phyloP scores from a whole-genome alignment of 2,113 vertebrate genomes.

The Pachypanchax playfairii region DNA sequence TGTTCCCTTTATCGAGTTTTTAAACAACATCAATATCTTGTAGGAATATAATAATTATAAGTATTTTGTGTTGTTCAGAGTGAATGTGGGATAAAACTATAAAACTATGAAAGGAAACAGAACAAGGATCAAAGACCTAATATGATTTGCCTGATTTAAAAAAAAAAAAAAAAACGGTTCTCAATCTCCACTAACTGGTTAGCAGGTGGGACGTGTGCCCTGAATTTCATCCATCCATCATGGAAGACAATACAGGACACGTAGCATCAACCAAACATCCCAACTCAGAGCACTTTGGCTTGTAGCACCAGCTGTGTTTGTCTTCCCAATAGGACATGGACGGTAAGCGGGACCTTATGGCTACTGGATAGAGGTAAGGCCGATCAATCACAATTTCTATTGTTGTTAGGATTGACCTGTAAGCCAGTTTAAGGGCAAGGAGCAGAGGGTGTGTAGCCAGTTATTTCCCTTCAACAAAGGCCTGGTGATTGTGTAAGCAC shows the following conservation, averaged over 20 bases:
- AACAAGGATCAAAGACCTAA: background rate
- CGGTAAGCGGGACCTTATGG: slow-evolving; percentile 59
- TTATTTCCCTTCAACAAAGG: slow-evolving; percentile 32
- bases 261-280: slow-evolving; percentile 40
- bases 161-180: background rate
- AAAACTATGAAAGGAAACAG: background rate
- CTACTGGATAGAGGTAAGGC: slow-evolving; percentile 47
- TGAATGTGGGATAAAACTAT: slow-evolving; percentile 30
- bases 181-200: slow-evolving; percentile 28
- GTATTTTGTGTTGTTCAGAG: slow-evolving; percentile 21
- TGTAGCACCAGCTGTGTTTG: slow-evolving; percentile 77
- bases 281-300: slow-evolving; percentile 40
- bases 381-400: slow-evolving; percentile 76
- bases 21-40: slow-evolving; percentile 26
- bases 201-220: slow-evolving; percentile 61
- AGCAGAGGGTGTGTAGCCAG: background rate
- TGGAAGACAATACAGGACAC: slow-evolving; percentile 50
- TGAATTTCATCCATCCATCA: slow-evolving; percentile 67
- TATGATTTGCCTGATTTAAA: background rate
- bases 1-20: slow-evolving; percentile 24
- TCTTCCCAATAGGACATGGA: slow-evolving; percentile 65
- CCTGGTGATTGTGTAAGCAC: background rate
- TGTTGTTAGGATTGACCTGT: slow-evolving; percentile 50
- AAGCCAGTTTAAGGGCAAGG: background rate
- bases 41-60: background rate